phyloP scores from a whole-genome alignment of 2,888 invertebrate genomes.

The Archaeoteleia sp. region DNA sequence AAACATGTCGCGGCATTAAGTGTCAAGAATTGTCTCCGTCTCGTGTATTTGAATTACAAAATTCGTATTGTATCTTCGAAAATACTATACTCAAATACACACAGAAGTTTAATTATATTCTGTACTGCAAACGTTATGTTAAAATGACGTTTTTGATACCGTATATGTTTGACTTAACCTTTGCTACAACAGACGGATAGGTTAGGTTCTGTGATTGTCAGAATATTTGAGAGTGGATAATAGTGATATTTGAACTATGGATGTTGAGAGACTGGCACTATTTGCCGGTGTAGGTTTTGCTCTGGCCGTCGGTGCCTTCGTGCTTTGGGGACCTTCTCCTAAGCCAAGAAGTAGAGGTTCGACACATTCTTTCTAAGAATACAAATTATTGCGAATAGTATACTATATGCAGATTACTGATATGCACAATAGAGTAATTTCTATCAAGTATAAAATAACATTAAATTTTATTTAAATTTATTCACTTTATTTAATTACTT shows the following conservation, averaged over 20 bases:
- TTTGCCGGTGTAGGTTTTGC: constrained; percentile 88
- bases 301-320: constrained; percentile 88
- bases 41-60: too few species aligned
- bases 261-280: constrained; percentile 85
- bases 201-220: constrained; percentile 12
- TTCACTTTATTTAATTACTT: too few species aligned
- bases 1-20: too few species aligned
- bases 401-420: too few species aligned
- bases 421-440: too few species aligned
- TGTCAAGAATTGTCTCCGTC: too few species aligned
- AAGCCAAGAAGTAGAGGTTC: constrained; percentile 76
- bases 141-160: constrained; percentile 11
- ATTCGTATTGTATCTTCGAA: too few species aligned
- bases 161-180: background rate
- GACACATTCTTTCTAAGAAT: background rate
- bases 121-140: constrained; percentile 7
- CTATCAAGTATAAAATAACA: too few species aligned
- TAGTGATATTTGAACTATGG: constrained; percentile 75
- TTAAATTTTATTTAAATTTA: too few species aligned
- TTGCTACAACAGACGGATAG: constrained; percentile 23
- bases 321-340: constrained; percentile 86
- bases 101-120: too few species aligned
- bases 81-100: too few species aligned
- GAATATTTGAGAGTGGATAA: constrained; percentile 2
- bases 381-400: too few species aligned